These are phyloP conservation scores for Nothoprocta perdicaria DNA, from an alignment of 2,113 vertebrate genomes.

Conservation along the genomic window DNA sequence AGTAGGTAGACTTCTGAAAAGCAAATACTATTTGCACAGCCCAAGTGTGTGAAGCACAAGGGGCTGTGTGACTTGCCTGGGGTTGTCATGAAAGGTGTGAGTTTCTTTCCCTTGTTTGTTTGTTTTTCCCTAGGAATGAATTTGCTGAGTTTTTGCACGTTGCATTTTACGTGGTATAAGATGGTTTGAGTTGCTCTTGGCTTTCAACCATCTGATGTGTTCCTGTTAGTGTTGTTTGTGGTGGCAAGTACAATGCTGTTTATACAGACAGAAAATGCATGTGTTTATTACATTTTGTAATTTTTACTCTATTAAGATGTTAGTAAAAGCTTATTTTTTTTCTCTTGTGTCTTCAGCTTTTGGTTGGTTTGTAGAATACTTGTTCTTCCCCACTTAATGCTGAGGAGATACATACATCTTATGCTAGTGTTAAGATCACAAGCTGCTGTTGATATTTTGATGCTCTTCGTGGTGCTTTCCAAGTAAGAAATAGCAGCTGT, in stretches of 20 bases:
- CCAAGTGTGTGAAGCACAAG: background rate
- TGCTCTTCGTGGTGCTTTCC: background rate
- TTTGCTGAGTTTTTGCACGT: background rate
- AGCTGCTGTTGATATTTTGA: slow-evolving; percentile 18
- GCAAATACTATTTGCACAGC: background rate
- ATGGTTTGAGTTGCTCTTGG: accelerated
- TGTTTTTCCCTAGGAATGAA: background rate
- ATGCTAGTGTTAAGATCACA: slow-evolving; percentile 26
- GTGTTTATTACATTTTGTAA: background rate
- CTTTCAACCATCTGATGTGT: background rate
- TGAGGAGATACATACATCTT: background rate
- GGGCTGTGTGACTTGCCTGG: background rate
- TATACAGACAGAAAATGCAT: background rate
- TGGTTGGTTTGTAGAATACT: background rate
- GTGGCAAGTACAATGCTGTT: background rate
- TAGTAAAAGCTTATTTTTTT: background rate
- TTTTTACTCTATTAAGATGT: background rate
- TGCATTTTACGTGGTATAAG: background rate
- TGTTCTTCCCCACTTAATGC: slow-evolving; percentile 1
- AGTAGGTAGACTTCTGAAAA: background rate
- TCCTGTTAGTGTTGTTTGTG: background rate
- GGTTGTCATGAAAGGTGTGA: background rate
- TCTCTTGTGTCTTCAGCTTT: background rate
- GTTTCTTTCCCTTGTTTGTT: no score
- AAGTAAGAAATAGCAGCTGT: background rate